phyloP scores from a whole-genome alignment of 1,140 invertebrate species.

The Theocolax elegans region DNA sequence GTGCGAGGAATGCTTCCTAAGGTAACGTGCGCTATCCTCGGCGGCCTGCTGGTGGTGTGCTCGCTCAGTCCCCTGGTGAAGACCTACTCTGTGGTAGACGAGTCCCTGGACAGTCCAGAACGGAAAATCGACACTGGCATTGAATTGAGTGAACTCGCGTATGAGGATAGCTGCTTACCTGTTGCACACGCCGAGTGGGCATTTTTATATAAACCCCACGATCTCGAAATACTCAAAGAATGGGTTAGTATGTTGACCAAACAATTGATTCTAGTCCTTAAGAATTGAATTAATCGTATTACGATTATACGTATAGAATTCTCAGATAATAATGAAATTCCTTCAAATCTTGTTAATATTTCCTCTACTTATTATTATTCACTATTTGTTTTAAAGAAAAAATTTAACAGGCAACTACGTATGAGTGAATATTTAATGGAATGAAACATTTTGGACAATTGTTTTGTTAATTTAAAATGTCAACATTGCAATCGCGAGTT shows the following conservation, averaged over 20 bases:
- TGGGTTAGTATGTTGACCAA: conserved; percentile 53
- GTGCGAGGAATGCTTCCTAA: conserved; percentile 40
- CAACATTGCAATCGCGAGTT: too few species aligned
- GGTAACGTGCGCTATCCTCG: conserved; percentile 25
- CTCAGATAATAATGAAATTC: too few species aligned
- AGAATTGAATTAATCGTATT: too few species aligned
- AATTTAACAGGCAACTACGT: too few species aligned
- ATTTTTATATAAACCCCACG: conserved; percentile 48
- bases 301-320: too few species aligned
- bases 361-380: too few species aligned
- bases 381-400: too few species aligned
- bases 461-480: too few species aligned
- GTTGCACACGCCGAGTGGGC: conserved; percentile 55
- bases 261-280: too few species aligned
- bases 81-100: not conserved
- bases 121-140: conserved; percentile 35
- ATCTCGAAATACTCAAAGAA: conserved; percentile 42
- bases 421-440: too few species aligned
- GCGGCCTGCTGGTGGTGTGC: conserved; percentile 28
- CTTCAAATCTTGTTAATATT: too few species aligned
- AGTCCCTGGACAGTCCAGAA: not conserved
- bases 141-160: conserved; percentile 53
- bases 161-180: conserved; percentile 57
- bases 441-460: too few species aligned
- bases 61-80: not conserved